Base-by-base conservation (phyloP, 2,797 vertebrate genomes). In the Thaleichthys pacificus region DNA sequence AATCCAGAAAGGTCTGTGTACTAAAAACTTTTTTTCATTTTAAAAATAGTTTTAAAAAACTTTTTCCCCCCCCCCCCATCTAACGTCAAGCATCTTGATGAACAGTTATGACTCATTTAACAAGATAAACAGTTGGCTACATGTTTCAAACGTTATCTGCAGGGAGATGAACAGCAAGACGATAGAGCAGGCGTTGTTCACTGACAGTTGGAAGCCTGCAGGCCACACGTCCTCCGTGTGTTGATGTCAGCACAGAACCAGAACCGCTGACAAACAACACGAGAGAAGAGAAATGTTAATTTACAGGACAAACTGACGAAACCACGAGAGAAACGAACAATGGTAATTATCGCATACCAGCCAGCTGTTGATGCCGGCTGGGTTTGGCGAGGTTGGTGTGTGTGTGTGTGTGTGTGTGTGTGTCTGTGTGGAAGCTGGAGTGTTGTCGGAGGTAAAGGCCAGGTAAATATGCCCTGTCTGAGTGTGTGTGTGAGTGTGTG, bases 21-120 rank as follows among this genome's bases (percentile, higher is more conserved):
- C 26, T 26, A 26, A 26, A 6, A 28, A 89, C 87, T 83, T n/a
- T n/a, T n/a, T n/a, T n/a, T n/a, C n/a, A n/a, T 63, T 75, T 84
- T 84, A 84, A 56, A 73, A 8, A 32, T 22, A 7, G 6, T 15
- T 5, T 21, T 17, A 42, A 3, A 30, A 5, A 14, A 1, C 7
- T 65, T 82, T 85, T 81, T 26, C 76, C 58, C 80, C 57, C 35
- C 9, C 30, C 35, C 63, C 24, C 35, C 22, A 3, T 28, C 58
- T 64, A n/a, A 28, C 28, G 3, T 28, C 28, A 28, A 28, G 28
- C 28, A 28, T 28, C 3, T 28, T 28, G 28, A 4, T 28, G 28
- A 28, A 28, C 28, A 28, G 28, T 28, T 28, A 28, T 28, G 28
- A 28, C 28, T 28, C 28, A 58, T 67, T 62, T 14, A 70, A 61